Conservation (phyloP, 2,888 invertebrate species). For the Phyto melanocephala region DNA sequence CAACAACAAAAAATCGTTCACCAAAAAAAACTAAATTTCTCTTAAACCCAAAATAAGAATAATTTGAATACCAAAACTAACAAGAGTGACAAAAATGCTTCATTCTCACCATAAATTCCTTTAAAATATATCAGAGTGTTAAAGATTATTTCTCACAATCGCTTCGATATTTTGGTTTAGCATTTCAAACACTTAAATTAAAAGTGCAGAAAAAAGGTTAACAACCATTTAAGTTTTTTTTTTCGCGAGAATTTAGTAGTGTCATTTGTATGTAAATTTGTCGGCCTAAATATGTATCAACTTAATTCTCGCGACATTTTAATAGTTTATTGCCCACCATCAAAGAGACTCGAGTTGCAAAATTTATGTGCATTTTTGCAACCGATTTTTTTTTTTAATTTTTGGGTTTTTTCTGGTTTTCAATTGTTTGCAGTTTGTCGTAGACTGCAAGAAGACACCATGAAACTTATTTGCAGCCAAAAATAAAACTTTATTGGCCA, state of each 20-base stretch:
- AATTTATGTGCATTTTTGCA: slow-evolving; percentile 62
- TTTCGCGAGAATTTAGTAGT: neutral
- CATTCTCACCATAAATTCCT: no score
- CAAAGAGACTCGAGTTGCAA: slow-evolving; percentile 58
- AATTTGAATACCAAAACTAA: no score
- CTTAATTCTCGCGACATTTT: slow-evolving; percentile 58
- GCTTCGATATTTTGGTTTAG: no score
- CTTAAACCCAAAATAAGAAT: no score
- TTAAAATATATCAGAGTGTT: no score
- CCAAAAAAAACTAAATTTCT: no score
- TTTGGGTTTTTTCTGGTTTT: neutral
- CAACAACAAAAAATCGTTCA: no score
- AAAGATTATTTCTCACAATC: no score
- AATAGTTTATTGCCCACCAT: slow-evolving; percentile 63
- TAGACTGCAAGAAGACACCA: slow-evolving; percentile 50
- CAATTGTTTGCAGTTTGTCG: slow-evolving; percentile 30
- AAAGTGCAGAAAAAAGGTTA: neutral
- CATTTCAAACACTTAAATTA: neutral
- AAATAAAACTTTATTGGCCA: slow-evolving; percentile 65
- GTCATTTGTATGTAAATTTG: slow-evolving; percentile 38
- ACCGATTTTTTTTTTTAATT: slow-evolving; percentile 10
- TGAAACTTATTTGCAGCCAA: slow-evolving; percentile 55
- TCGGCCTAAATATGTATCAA: slow-evolving; percentile 48
- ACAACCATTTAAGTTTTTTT: neutral
- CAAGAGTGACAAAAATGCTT: no score